Evolutionary conservation across 1,140 invertebrate genomes (phyloP).

Genomic region (Coenobita brevimanus): DNA sequence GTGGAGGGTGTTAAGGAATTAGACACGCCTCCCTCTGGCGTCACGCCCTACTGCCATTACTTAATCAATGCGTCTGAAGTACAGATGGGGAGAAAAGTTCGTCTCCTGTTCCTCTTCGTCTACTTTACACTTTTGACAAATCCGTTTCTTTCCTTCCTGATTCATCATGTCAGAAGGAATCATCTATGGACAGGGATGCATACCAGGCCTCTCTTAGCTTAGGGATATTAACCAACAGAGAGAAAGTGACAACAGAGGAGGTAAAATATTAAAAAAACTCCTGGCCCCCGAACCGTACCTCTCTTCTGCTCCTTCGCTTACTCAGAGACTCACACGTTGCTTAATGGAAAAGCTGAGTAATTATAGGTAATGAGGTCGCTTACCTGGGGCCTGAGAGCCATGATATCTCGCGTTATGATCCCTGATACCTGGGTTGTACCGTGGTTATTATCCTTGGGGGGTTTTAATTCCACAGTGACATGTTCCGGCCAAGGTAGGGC

Average conservation of each 20-base stretch:
- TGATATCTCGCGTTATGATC: conserved; percentile 26
- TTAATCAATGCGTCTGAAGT: conserved; percentile 38
- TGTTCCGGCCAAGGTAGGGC: not conserved
- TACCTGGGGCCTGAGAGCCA: not conserved
- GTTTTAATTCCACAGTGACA: not conserved
- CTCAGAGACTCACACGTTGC: not conserved
- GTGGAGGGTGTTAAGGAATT: conserved; percentile 22
- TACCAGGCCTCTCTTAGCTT: too few species aligned
- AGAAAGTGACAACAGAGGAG: too few species aligned
- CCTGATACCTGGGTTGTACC: conserved; percentile 18
- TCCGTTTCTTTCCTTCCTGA: too few species aligned
- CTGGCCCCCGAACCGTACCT: not conserved
- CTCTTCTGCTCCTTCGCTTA: not conserved
- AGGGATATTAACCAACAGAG: too few species aligned
- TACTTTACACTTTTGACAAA: too few species aligned
- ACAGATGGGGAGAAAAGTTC: too few species aligned
- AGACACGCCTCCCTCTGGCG: conserved; percentile 4
- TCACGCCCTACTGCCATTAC: conserved; percentile 6
- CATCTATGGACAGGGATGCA: too few species aligned
- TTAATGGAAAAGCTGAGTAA: conserved; percentile 10
- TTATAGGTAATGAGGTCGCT: conserved; percentile 31
- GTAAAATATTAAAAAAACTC: too few species aligned
- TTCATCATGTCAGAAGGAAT: too few species aligned
- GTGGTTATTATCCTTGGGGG: not conserved
- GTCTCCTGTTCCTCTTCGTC: too few species aligned